Base-by-base conservation (phyloP, 2,797 vertebrate genomes). In the Numenius phaeopus region DNA sequence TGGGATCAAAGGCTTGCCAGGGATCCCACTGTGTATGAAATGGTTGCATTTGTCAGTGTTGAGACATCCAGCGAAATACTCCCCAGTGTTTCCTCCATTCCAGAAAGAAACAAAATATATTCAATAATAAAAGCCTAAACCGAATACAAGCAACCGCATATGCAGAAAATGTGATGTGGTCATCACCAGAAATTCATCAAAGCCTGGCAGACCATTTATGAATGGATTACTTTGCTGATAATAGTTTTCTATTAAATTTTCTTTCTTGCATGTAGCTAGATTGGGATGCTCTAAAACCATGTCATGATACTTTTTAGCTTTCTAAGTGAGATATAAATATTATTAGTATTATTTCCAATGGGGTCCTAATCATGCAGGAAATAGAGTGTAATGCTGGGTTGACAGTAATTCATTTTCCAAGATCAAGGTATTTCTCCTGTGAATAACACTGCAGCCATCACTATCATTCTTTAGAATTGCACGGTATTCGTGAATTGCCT, bases 1-100 rank as follows among this genome's bases (percentile, higher is more conserved):
- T 93, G 76, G 90, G 90, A 96, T 95, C 96, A 95, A 76, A 93
- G 70, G 81, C 83, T 67, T 79, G 69, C 83, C 91, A 88, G 83
- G 69, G 55, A 84, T 17, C 94, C 93, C 50, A 77, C 94, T 95
- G 91, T 29, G 91, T 32, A 42, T 16, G 77, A 91, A 95, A 94
- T 84, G 70, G 54, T 26, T 95, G 75, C 69, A 87, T 97, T 96
- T 95, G 59, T 93, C 93, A 95, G 55, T 57, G 83, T 52, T 93
- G 83, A 96, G 90, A 95, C 87, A 94, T 83, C 69, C 93, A 94
- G 73, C 2, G 4, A 91, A 95, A 85, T 7, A 82, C 44, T 86
- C 55, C 87, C 62, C 32, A 16, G 73, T 6, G 39, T 34, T 71
- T 29, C 57, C 54, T 94, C 83, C 70, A 11, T 67, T 87, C 37